These are phyloP conservation scores for Hystrix cristata DNA, from an alignment of 2,113 vertebrate genomes.

Conservation along the genomic window DNA sequence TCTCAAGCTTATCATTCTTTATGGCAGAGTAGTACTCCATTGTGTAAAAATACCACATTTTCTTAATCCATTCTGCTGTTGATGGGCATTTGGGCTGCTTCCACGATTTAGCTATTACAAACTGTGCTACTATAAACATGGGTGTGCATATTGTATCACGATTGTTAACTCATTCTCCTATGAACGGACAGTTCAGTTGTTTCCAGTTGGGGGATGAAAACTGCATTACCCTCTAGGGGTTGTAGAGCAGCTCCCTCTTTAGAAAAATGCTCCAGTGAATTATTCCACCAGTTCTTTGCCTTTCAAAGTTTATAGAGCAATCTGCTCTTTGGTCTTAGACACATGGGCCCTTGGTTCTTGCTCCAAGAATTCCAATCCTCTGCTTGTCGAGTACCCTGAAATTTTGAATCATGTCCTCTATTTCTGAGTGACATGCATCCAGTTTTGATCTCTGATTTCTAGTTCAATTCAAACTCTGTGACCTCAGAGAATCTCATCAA, in stretches of 20 bases:
- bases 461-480: not conserved
- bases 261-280: not conserved
- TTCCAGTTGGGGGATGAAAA: not conserved
- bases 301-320: not conserved
- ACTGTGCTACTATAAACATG: no score
- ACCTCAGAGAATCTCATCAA: not conserved
- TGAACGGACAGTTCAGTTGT: not conserved
- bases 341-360: not conserved
- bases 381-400: not conserved
- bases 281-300: not conserved
- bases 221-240: not conserved
- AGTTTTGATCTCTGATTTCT: not conserved
- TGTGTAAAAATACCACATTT: no score
- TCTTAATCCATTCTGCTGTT: no score
- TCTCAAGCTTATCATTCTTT: no score
- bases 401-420: not conserved
- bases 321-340: not conserved
- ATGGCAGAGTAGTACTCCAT: no score
- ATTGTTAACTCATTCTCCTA: not conserved
- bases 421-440: not conserved
- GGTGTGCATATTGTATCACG: not conserved
- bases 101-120: no score
- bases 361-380: not conserved
- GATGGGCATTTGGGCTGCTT: no score
- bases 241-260: not conserved